A percentile compares a stretch with the other conserved stretches of the same genome.
These are phyloP conservation scores for Copsychus sechellarum DNA, from an alignment of 2,113 vertebrate species.

Conservation along the genomic window DNA sequence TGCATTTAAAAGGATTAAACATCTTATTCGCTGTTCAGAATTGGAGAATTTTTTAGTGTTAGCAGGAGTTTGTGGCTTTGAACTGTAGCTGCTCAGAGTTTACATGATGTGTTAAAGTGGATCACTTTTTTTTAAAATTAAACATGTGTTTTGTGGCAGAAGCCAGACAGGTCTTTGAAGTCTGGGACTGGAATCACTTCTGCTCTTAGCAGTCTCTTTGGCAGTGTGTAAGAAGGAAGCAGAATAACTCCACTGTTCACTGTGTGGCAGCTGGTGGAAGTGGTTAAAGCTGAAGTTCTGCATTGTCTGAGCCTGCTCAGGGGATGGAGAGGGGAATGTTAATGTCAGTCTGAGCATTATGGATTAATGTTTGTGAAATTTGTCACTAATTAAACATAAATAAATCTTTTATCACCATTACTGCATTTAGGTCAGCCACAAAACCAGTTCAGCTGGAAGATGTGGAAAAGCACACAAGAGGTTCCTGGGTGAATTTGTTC, in stretches of 20 bases:
- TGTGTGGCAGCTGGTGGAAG: background rate
- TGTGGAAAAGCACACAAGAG: background rate
- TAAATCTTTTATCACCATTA: background rate
- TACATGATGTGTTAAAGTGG: background rate
- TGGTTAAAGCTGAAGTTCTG: background rate
- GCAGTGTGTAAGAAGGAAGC: background rate
- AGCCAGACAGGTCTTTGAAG: background rate
- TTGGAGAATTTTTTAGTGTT: background rate
- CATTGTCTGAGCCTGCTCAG: background rate
- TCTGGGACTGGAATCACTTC: background rate
- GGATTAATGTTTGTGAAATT: background rate
- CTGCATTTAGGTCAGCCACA: background rate
- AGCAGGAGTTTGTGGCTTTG: background rate
- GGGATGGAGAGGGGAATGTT: background rate
- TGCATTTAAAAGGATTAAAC: background rate
- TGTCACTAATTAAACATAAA: slow-evolving; percentile 26
- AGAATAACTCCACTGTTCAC: background rate
- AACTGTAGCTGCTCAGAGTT: background rate
- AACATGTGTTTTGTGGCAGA: background rate
- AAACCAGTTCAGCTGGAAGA: slow-evolving; percentile 13
- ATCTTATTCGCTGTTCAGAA: background rate
- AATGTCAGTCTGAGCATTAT: background rate
- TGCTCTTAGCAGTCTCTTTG: background rate
- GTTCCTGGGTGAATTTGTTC: background rate
- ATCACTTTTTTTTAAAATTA: background rate